phyloP scores from a whole-genome alignment of 2,113 vertebrate species.

The Oreochromis tanganicae region DNA sequence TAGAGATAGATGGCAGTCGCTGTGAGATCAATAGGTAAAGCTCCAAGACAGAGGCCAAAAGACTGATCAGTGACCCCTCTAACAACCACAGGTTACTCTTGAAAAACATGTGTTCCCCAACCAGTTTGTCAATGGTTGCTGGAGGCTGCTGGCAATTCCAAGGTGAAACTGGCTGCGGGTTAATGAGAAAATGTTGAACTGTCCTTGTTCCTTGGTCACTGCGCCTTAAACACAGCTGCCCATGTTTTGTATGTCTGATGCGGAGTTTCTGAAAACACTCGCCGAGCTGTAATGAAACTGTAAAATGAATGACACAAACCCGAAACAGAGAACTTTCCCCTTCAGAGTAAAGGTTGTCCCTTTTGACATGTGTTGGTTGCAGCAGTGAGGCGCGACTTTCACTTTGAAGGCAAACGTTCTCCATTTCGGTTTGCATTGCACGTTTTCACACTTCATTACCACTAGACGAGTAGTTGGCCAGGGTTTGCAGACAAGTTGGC shows the following conservation, averaged over 20 bases:
- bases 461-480: neutral
- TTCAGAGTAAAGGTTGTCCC: neutral
- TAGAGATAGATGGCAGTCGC: neutral
- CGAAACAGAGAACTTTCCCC: neutral
- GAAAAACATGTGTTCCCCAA: neutral
- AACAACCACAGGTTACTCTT: neutral
- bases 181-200: neutral
- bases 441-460: neutral
- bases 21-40: neutral
- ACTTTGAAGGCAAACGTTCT: neutral
- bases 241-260: neutral
- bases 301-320: neutral
- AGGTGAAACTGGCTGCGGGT: neutral
- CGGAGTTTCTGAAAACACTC: neutral
- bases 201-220: neutral
- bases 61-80: neutral
- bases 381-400: neutral
- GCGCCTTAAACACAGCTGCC: neutral
- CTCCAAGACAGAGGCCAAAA: neutral
- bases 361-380: neutral
- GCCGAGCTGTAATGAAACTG: neutral
- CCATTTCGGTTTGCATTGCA: neutral
- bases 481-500: neutral
- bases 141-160: neutral
- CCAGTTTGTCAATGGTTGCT: neutral